Percentiles rank a stretch among this genome's conserved stretches.
Evolutionary conservation across 1,140 invertebrate species (phyloP).

Genomic region (Euwallacea similis): DNA sequence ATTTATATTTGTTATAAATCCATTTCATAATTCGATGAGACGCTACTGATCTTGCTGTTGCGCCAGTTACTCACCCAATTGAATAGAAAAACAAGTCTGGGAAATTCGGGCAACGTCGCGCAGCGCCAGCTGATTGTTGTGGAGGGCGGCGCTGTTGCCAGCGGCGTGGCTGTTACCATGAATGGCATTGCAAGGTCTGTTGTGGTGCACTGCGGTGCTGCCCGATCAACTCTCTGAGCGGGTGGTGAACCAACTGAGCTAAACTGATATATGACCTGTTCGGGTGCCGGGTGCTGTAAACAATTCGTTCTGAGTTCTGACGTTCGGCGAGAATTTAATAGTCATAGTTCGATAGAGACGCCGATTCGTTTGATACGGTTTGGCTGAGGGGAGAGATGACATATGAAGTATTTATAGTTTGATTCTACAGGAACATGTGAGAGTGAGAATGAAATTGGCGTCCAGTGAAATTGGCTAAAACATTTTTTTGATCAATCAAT

Average conservation of each 20-base stretch:
- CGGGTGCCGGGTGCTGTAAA: constrained; percentile 1
- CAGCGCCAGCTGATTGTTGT: constrained; percentile 55
- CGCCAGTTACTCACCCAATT: not conserved
- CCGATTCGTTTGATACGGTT: no score
- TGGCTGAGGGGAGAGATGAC: no score
- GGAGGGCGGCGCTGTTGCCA: constrained; percentile 52
- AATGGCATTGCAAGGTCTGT: constrained; percentile 64
- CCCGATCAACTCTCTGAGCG: constrained; percentile 42
- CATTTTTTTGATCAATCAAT: no score
- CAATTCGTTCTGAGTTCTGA: not conserved
- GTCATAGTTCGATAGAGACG: no score
- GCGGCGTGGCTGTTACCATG: constrained; percentile 57
- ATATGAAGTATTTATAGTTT: no score
- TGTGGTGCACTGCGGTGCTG: constrained; percentile 52
- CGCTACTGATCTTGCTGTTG: no score
- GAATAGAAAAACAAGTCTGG: constrained; percentile 6
- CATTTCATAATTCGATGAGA: not conserved
- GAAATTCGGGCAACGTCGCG: constrained; percentile 46
- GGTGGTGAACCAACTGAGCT: constrained; percentile 14
- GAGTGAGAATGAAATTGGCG: no score
- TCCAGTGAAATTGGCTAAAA: no score
- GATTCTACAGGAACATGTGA: no score
- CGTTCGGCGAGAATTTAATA: no score
- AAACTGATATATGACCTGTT: not conserved
- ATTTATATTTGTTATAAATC: no score